These are phyloP conservation scores for Rhabdomys pumilio DNA, from an alignment of 2,797 vertebrate species.

Conservation along the genomic window DNA sequence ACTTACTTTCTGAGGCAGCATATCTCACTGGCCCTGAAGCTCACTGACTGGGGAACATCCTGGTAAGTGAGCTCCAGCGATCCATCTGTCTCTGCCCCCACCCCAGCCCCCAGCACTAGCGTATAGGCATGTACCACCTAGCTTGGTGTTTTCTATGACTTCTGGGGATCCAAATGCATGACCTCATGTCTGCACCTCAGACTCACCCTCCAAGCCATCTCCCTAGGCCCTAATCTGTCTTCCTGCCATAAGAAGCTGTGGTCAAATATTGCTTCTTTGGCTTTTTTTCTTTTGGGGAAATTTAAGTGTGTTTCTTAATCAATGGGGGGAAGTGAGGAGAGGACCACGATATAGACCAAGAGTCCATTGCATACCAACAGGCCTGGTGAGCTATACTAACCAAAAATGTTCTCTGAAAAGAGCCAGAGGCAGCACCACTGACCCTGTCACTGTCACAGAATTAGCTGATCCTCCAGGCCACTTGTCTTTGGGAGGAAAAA, in stretches of 20 bases:
- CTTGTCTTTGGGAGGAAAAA: neutral
- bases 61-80: neutral
- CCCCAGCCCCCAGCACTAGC: neutral
- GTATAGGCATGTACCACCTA: neutral
- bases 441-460: neutral
- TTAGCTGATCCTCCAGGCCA: neutral
- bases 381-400: neutral
- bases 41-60: neutral
- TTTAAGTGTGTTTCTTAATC: neutral
- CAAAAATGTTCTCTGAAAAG: neutral
- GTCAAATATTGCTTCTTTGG: neutral
- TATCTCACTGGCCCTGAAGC: neutral
- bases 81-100: neutral
- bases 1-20: neutral
- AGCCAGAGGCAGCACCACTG: neutral
- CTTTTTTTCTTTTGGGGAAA: slow-evolving; percentile 28
- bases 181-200: neutral
- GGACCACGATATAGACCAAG: neutral
- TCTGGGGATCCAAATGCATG: neutral
- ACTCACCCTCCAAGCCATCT: neutral
- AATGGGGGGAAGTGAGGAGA: neutral
- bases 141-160: neutral
- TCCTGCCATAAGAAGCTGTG: slow-evolving; percentile 46
- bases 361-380: neutral
- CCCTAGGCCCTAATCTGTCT: neutral